Evolutionary conservation across 2,888 invertebrate species (phyloP).

Genomic region (Habrosyne pyritoides): DNA sequence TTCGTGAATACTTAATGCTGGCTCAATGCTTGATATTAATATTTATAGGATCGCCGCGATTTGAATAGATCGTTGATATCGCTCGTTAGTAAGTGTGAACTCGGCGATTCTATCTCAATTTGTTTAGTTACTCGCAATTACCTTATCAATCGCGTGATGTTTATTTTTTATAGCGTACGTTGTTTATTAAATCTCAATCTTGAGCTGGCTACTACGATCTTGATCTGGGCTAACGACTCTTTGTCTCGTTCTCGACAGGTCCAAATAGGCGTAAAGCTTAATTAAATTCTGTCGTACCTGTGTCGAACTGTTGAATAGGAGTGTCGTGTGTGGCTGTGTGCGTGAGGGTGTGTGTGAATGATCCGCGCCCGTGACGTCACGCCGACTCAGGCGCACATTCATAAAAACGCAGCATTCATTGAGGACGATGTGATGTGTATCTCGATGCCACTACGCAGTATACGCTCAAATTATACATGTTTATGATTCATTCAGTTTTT

Average conservation of each 20-base stretch:
- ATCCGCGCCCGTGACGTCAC: slow-evolving; percentile 12
- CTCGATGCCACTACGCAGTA: slow-evolving; percentile 21
- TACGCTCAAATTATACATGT: slow-evolving; percentile 21
- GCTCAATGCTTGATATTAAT: slow-evolving; percentile 70
- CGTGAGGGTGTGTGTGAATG: slow-evolving; percentile 11
- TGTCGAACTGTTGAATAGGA: slow-evolving; percentile 21
- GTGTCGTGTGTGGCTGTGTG: background rate
- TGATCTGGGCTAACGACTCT: background rate
- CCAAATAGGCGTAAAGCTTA: slow-evolving; percentile 20
- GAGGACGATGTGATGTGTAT: slow-evolving; percentile 34
- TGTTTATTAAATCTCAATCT: background rate
- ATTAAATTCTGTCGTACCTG: slow-evolving; percentile 23
- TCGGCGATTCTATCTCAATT: slow-evolving; percentile 55
- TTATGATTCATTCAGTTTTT: slow-evolving; percentile 38
- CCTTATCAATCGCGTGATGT: slow-evolving; percentile 52
- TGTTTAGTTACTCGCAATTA: slow-evolving; percentile 66
- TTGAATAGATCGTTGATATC: slow-evolving; percentile 78
- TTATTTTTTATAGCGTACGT: slow-evolving; percentile 17
- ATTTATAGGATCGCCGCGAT: slow-evolving; percentile 67
- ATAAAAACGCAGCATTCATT: slow-evolving; percentile 41
- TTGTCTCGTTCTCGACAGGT: slow-evolving; percentile 8
- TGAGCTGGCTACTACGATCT: slow-evolving; percentile 4
- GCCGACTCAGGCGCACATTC: slow-evolving; percentile 28
- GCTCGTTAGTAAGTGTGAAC: slow-evolving; percentile 50
- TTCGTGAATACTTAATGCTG: slow-evolving; percentile 73